phyloP scores from a whole-genome alignment of 2,797 vertebrate genomes.

The Falco concolor region DNA sequence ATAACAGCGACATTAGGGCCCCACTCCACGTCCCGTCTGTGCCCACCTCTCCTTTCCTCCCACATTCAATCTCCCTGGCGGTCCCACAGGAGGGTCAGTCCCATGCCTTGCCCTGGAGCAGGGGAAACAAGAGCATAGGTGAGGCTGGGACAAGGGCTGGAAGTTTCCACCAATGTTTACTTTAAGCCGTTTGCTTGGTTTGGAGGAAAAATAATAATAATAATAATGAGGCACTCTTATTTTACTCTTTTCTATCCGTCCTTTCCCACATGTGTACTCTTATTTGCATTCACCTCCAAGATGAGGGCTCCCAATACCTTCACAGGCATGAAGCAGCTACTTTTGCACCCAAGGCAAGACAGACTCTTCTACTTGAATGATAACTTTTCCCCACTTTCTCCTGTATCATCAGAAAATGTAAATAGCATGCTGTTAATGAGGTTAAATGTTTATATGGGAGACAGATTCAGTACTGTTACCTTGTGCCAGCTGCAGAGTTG shows the following conservation, averaged over 20 bases:
- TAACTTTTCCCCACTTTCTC: neutral
- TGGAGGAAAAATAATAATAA: neutral
- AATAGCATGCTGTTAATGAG: neutral
- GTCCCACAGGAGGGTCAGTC: neutral
- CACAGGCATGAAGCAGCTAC: neutral
- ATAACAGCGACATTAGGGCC: neutral
- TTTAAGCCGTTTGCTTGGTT: neutral
- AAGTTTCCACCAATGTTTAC: neutral
- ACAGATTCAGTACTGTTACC: neutral
- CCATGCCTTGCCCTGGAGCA: neutral
- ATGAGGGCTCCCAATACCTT: neutral
- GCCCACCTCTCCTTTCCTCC: neutral
- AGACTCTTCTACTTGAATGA: neutral
- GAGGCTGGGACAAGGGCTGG: neutral
- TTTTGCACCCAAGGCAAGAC: neutral
- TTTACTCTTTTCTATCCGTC: neutral
- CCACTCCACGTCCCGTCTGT: fast-evolving
- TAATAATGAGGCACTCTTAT: no score
- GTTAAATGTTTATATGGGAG: neutral
- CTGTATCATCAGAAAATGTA: neutral
- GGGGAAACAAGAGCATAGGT: neutral
- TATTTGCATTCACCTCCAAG: neutral
- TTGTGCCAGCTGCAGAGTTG: neutral
- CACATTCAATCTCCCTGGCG: neutral
- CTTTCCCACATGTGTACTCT: fast-evolving